Base-by-base conservation (phyloP, 2,888 invertebrate species). In the Amphipoea lucens region DNA sequence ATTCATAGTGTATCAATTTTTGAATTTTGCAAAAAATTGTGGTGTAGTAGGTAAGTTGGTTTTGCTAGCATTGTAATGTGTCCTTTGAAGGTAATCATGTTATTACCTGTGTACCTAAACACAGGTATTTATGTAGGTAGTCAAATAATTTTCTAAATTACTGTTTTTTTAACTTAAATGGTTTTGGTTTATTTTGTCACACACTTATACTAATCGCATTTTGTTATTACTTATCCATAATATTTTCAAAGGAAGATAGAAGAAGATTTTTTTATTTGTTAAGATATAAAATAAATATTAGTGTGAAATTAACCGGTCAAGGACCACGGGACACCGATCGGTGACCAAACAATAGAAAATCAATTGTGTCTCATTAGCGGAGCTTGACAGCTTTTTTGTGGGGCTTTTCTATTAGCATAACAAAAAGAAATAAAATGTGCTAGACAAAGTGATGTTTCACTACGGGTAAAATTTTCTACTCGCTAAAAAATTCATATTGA, bases 131-230 rank as follows among this genome's bases (percentile, higher is more conserved):
- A 75, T 7, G 6, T 6, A 36, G 36, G 17, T 65, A 36, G 9
- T 20, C 76, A 29, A 65, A 65, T 17, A 45, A 23, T n/a, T 45
- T 45, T 78, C 17, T 78, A 20, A 77, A 36, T n/a, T 0, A n/a
- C 23, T 23, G 5, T 29, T 17, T 45, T 60, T 20, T 23, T 48
- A 1, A 2, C 2, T 45, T 17, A n/a, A 4, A 7, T 17, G 2
- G 9, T n/a, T 14, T 68, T 48, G 4, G 7, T 42, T 71, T 4
- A 71, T 72, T 62, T 62, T 14, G 11, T 12, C 11, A 45, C 20
- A 36, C 5, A 23, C 5, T n/a, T 5, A 23, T 6, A 40, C 29
- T 4, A 17, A 23, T 11, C 36, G 51, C 2, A 4, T 29, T 48
- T 1, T 68, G 40, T 20, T 74, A n/a, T 71, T 71, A 11, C 51